Evolutionary conservation across 2,797 vertebrate species (phyloP).

Genomic region (Phoebastria nigripes): DNA sequence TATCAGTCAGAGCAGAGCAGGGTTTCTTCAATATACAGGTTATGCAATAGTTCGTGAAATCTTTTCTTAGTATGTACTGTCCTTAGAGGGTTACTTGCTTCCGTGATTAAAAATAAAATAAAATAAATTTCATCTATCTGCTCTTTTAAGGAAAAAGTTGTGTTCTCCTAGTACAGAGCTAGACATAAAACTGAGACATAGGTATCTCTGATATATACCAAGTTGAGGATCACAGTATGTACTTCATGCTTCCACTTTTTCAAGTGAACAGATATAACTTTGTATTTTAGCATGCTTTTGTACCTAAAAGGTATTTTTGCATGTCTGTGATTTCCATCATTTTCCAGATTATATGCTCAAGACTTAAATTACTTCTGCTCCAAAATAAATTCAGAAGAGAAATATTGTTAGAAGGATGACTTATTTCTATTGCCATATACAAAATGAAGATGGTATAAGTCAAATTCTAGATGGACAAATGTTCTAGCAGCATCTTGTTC

Average conservation of each 20-base stretch:
- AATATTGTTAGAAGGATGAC: not conserved
- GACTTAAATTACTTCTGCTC: not conserved
- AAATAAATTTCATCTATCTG: not conserved
- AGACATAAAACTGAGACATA: not conserved
- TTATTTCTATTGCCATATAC: not conserved
- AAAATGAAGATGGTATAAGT: not conserved
- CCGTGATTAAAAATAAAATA: not conserved
- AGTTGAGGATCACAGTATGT: not conserved
- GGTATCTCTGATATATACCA: not conserved
- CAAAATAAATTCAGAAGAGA: not conserved
- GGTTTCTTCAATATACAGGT: not conserved
- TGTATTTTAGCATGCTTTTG: not conserved
- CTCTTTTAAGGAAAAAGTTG: not conserved
- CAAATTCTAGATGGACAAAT: not conserved
- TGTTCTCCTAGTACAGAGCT: not conserved
- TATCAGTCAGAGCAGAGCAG: not conserved
- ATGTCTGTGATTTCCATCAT: not conserved
- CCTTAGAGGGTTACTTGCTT: not conserved
- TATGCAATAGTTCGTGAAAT: not conserved
- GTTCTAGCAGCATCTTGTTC: not conserved
- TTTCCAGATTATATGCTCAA: not conserved
- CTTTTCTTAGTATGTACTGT: not conserved
- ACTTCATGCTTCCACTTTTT: not conserved
- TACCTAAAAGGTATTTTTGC: not conserved
- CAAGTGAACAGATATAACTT: not conserved